Percentiles rank a stretch among this genome's conserved stretches.
Evolutionary conservation across 2,113 vertebrate species (phyloP).

Genomic region (Tonatia bakeri): DNA sequence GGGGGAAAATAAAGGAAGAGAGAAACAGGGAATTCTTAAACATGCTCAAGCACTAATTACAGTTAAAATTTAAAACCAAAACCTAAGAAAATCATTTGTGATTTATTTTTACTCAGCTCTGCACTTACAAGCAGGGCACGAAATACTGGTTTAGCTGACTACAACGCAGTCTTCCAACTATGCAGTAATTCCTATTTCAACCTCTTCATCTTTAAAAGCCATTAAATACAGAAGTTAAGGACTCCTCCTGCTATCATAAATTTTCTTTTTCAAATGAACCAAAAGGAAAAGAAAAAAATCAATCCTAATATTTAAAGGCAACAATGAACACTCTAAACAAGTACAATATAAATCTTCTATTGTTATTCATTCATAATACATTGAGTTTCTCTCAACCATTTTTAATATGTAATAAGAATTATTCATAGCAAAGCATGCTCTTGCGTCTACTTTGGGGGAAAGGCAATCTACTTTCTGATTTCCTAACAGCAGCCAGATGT

Average conservation of each 20-base stretch:
- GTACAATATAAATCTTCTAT: background rate
- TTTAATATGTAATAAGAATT: constrained; percentile 67
- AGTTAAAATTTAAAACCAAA: constrained; percentile 60
- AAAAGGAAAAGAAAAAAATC: background rate
- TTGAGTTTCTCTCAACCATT: constrained; percentile 39
- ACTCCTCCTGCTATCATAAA: constrained; percentile 16
- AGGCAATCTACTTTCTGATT: constrained; percentile 81
- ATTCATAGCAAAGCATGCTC: constrained; percentile 64
- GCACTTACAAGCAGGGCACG: constrained; percentile 54
- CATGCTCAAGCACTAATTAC: constrained; percentile 59
- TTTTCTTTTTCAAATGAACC: constrained; percentile 21
- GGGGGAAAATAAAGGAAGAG: background rate
- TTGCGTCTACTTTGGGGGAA: constrained; percentile 78
- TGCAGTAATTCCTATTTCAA: constrained; percentile 37
- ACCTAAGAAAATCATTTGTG: constrained; percentile 64
- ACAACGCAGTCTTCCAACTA: constrained; percentile 51
- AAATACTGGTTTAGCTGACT: constrained; percentile 64
- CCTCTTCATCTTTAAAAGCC: constrained; percentile 47
- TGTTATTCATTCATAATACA: background rate
- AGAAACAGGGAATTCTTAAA: constrained; percentile 39
- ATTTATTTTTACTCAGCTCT: constrained; percentile 65
- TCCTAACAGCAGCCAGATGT: constrained; percentile 86
- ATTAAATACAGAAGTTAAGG: constrained; percentile 45
- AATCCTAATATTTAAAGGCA: constrained; percentile 28
- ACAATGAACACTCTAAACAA: background rate